Conservation (phyloP, 2,797 vertebrate species). For the Poecilia velifera region DNA sequence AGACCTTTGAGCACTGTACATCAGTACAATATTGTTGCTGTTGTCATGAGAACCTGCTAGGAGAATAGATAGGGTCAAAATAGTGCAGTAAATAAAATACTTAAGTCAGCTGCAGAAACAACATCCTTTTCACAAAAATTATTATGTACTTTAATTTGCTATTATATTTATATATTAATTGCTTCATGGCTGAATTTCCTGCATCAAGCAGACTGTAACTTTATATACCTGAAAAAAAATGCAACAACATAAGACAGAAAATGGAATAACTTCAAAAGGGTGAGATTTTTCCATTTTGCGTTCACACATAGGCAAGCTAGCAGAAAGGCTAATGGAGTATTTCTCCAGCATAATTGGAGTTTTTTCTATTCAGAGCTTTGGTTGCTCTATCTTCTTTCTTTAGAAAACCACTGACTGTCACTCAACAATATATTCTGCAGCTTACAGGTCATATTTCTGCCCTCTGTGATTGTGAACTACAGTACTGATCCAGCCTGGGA, state of each 20-base stretch:
- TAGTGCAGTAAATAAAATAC: neutral
- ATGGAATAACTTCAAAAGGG: neutral
- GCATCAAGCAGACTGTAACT: neutral
- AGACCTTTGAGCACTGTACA: slow-evolving; percentile 1
- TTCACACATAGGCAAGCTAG: too few relatives aligned
- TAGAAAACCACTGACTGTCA: neutral
- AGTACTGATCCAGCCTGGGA: neutral
- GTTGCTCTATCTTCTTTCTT: slow-evolving; percentile 26
- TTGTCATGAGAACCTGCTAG: slow-evolving; percentile 2
- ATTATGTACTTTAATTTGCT: neutral
- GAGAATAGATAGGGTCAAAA: neutral
- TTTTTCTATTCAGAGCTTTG: slow-evolving; percentile 7
- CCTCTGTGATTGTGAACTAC: neutral
- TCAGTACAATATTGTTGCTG: slow-evolving; percentile 3
- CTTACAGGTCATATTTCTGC: neutral
- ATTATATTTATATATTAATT: neutral
- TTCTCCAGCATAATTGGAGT: too few relatives aligned
- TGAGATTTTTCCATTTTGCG: neutral
- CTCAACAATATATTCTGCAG: neutral
- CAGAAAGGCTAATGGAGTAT: too few relatives aligned
- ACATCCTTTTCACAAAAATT: neutral
- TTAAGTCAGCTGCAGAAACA: neutral
- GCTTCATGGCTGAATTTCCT: neutral
- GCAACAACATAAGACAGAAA: neutral
- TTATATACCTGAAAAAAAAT: neutral